phyloP scores from a whole-genome alignment of 2,113 vertebrate species.

The Sitta europaea region DNA sequence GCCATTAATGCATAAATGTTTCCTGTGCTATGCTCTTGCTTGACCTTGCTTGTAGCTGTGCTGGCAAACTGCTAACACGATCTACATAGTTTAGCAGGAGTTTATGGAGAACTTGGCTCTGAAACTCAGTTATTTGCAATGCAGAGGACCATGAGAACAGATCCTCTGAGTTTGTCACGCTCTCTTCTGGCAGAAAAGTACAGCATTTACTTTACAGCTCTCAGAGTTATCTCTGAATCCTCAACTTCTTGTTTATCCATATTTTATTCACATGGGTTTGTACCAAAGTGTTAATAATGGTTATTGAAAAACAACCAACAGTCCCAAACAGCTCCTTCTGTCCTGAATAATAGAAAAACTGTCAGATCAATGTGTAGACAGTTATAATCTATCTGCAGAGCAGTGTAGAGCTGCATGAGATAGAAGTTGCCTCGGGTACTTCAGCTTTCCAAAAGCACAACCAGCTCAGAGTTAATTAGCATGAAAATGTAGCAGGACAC shows the following conservation, averaged over 20 bases:
- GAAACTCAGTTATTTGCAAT: not conserved
- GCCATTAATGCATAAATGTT: not conserved
- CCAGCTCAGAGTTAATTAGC: not conserved
- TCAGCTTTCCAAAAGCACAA: not conserved
- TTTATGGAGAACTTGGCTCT: not conserved
- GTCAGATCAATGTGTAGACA: not conserved
- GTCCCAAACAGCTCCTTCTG: not conserved
- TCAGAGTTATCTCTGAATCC: not conserved
- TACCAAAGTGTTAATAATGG: not conserved
- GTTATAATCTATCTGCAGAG: not conserved
- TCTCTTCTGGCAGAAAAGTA: not conserved
- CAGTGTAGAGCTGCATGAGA: not conserved
- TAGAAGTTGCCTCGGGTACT: not conserved
- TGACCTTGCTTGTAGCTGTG: not conserved
- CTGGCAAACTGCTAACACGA: not conserved
- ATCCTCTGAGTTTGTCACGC: not conserved
- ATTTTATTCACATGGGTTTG: not conserved
- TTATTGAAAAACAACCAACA: not conserved
- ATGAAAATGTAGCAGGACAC: fast-evolving
- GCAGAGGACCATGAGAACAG: not conserved
- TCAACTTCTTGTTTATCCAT: not conserved
- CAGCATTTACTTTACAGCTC: not conserved
- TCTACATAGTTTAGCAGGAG: not conserved
- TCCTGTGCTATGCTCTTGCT: not conserved
- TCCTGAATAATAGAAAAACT: not conserved